Base-by-base conservation (phyloP, 2,888 invertebrate genomes). In the Notocelia uddmanniana region DNA sequence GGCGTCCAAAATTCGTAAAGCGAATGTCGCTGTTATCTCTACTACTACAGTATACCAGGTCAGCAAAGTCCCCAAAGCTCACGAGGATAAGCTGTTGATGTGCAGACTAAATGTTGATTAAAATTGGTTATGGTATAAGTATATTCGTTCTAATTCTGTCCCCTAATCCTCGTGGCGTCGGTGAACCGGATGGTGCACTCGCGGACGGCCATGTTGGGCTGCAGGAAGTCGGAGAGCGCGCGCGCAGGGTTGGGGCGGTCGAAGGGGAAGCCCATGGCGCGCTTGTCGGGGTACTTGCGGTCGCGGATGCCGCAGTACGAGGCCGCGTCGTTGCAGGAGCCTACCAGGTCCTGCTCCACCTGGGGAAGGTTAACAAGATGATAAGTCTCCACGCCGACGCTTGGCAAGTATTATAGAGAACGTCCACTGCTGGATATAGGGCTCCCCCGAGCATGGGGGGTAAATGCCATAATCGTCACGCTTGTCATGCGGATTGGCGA, bases 261-360 rank as follows among this genome's bases (percentile, higher is more conserved):
- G 92, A 98, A 97, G 11, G 97, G 97, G 92, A 92, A 97, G 34
- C 97, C 96, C 96, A 96, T 96, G 69, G 95, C 81, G 68, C 95
- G 93, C 9, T 87, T 89, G 89, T 96, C 96, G 0, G 96, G 96
- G 87, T 96, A 96, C 74, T 91, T 87, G 74, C 95, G 93, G 85
- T 96, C 96, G 71, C 95, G 93, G 77, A 96, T 91, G 52, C 96
- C 96, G 83, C 96, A 96, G 91, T 95, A 96, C 55, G 96, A 96
- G 0, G 95, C 92, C 0, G 96, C 95, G 83, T 96, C 95, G 80
- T 94, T 95, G 82, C 96, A 96, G 0, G 84, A 52, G 0, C 95
- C 95, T 0, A 91, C 90, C 0, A 88, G 79, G 77, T 92, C 91
- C 87, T 95, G 95, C 13, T 94, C 90, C 18, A 95, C 79, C 95